A percentile compares a stretch with the other conserved stretches of the same genome.
These are phyloP conservation scores for Eristalis intricaria DNA, from an alignment of 2,888 invertebrate species.

Conservation along the genomic window DNA sequence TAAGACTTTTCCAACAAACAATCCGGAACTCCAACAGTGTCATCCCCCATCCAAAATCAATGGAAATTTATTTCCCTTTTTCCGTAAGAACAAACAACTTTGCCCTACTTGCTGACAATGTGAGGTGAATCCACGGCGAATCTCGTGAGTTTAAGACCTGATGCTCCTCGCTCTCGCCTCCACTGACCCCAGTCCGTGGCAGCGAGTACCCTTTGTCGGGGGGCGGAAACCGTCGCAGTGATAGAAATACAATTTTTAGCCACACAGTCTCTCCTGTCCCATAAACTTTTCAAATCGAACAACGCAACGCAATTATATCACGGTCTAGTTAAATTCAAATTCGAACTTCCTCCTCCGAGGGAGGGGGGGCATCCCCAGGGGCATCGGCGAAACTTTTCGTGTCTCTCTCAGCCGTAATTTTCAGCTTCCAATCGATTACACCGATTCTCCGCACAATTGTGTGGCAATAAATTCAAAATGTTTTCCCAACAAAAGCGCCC, in stretches of 20 bases:
- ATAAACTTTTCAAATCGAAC: background rate
- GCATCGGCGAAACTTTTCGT: background rate
- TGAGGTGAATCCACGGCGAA: too few species aligned
- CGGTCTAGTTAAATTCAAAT: background rate
- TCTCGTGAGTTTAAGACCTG: too few species aligned
- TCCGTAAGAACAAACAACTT: too few species aligned
- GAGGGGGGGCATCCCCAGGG: background rate
- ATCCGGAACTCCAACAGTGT: too few species aligned
- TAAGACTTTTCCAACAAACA: too few species aligned
- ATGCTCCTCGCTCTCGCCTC: too few species aligned
- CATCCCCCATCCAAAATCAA: too few species aligned
- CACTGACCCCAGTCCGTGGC: too few species aligned
- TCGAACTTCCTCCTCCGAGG: background rate
- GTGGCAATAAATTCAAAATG: constrained; percentile 22
- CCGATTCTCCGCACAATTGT: background rate
- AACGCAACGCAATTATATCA: background rate
- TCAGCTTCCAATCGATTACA: constrained; percentile 16
- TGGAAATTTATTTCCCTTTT: too few species aligned
- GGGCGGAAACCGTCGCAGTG: background rate
- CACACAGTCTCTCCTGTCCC: background rate
- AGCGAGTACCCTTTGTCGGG: too few species aligned
- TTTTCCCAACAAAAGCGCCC: background rate
- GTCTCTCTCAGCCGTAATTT: background rate
- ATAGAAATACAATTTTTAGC: background rate
- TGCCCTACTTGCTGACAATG: too few species aligned